phyloP scores from a whole-genome alignment of 2,888 invertebrate genomes.

The Hemistola chrysoprasaria region DNA sequence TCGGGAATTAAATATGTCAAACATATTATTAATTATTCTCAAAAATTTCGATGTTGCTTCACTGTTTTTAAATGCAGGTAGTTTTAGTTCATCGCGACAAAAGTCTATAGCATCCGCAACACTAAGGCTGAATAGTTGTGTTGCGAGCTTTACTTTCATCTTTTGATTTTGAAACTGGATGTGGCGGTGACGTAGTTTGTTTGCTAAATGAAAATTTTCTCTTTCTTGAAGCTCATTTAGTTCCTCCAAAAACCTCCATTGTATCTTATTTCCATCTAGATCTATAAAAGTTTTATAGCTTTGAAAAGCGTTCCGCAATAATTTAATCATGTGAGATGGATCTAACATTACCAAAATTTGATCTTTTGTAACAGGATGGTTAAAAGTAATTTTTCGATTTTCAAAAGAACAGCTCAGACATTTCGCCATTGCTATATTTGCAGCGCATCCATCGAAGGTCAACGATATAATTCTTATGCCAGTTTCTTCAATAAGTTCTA shows the following conservation, averaged over 20 bases:
- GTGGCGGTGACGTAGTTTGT: conserved; percentile 9
- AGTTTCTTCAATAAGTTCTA: conserved; percentile 21
- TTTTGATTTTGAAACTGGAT: conserved; percentile 14
- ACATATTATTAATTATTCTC: conserved; percentile 3
- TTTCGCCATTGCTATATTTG: conserved; percentile 26
- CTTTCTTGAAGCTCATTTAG: conserved; percentile 7
- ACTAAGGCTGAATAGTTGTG: conserved; percentile 17
- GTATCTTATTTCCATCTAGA: too few relatives aligned
- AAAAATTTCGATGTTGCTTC: conserved; percentile 2
- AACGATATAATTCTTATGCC: conserved; percentile 21
- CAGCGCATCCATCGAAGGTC: conserved; percentile 32
- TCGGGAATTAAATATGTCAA: conserved; percentile 2
- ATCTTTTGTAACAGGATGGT: too few relatives aligned
- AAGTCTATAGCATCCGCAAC: conserved; percentile 20
- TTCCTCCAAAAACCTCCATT: conserved; percentile 4
- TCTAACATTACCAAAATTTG: too few relatives aligned
- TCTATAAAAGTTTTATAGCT: too few relatives aligned
- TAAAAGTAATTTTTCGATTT: too few relatives aligned
- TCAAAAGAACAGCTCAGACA: conserved; percentile 18
- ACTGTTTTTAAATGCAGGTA: conserved; percentile 1
- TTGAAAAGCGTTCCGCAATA: background rate
- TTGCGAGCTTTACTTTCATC: conserved; percentile 20
- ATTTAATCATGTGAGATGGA: background rate
- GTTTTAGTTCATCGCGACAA: conserved; percentile 8
- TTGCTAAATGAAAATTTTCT: conserved; percentile 13